These are phyloP conservation scores for Epinephelus fuscoguttatus DNA, from an alignment of 2,113 vertebrate genomes.

Conservation along the genomic window DNA sequence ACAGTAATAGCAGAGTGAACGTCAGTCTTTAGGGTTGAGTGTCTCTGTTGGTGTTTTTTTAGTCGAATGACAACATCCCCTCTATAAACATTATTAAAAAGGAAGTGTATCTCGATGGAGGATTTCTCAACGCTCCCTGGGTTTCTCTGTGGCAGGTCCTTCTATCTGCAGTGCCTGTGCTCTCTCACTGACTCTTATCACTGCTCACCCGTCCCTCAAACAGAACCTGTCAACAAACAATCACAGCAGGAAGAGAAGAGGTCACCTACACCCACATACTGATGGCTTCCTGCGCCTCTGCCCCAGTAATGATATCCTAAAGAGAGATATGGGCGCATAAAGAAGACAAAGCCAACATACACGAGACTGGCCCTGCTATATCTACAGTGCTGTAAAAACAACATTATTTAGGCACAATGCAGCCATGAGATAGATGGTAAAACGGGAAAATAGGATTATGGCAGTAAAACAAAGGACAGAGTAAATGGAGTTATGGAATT, in stretches of 20 bases:
- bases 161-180: conserved; percentile 48
- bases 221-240: conserved; percentile 73
- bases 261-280: conserved; percentile 69
- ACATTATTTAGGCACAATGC: conserved; percentile 64
- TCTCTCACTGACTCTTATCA: conserved; percentile 67
- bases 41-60: conserved; percentile 49
- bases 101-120: conserved; percentile 36
- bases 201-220: conserved; percentile 55
- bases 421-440: conserved; percentile 55
- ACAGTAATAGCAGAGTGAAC: conserved; percentile 45
- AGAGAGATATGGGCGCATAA: conserved; percentile 72
- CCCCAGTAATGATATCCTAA: conserved; percentile 69
- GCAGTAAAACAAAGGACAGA: conserved; percentile 69
- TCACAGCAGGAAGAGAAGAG: conserved; percentile 61
- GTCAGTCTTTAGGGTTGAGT: conserved; percentile 28
- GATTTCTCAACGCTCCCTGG: conserved; percentile 32
- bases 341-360: conserved; percentile 72
- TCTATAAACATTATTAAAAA: conserved; percentile 63
- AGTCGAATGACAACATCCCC: conserved; percentile 33
- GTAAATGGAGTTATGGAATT: conserved; percentile 67
- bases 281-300: conserved; percentile 49
- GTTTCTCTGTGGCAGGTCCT: conserved; percentile 48
- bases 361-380: conserved; percentile 45
- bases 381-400: conserved; percentile 72
- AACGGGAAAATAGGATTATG: conserved; percentile 54